A percentile compares a stretch with the other conserved stretches of the same genome.
These are phyloP conservation scores for Andrena cerasifolii DNA, from an alignment of 1,140 invertebrate species.

Conservation along the genomic window DNA sequence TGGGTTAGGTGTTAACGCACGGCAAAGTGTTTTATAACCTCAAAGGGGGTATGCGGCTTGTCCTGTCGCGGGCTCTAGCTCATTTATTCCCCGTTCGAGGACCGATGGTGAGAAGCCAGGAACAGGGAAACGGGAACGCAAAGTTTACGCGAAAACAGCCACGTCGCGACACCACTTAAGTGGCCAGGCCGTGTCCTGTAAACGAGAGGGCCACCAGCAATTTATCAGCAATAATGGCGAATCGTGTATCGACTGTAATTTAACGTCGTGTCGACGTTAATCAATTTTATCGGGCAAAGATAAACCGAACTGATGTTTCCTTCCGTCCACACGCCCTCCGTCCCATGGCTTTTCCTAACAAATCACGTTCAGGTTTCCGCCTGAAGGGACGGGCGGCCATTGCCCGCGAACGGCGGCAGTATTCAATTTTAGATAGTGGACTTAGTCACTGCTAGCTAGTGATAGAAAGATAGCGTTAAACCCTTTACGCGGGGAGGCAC, in stretches of 20 bases:
- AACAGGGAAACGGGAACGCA: conserved; percentile 31
- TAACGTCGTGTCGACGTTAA: conserved; percentile 73
- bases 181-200: conserved; percentile 34
- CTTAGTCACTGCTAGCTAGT: too few species aligned
- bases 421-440: conserved; percentile 13
- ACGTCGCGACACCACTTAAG: conserved; percentile 44
- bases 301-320: conserved; percentile 74
- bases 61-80: conserved; percentile 60
- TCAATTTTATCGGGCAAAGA: conserved; percentile 77
- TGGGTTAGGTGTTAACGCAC: conserved; percentile 66
- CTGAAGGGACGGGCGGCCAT: conserved; percentile 7
- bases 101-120: conserved; percentile 49
- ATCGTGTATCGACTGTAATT: conserved; percentile 72
- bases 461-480: too few species aligned
- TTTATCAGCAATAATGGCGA: conserved; percentile 76
- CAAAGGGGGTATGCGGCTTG: conserved; percentile 66
- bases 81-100: conserved; percentile 63
- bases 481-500: too few species aligned
- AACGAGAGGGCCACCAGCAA: conserved; percentile 59
- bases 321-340: conserved; percentile 64
- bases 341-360: conserved; percentile 63
- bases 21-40: conserved; percentile 69
- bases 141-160: conserved; percentile 36
- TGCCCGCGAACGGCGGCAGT: conserved; percentile 23
- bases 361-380: conserved; percentile 62